A percentile compares a stretch with the other conserved stretches of the same genome.
These are phyloP conservation scores for Miltochrista miniata DNA, from an alignment of 2,888 invertebrate genomes.

Conservation along the genomic window DNA sequence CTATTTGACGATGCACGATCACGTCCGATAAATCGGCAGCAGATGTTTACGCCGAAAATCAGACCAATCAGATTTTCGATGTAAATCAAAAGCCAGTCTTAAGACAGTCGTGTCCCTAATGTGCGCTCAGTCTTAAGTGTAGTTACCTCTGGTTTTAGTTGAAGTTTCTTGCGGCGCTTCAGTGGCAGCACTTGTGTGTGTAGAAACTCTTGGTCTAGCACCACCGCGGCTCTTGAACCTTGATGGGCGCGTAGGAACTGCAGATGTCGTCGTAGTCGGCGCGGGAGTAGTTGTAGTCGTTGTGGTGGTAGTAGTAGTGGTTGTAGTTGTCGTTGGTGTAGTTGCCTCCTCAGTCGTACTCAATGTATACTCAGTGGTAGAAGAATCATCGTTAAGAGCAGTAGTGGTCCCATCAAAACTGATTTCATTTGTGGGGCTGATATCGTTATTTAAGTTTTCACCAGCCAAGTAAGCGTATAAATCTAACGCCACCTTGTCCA, in stretches of 20 bases:
- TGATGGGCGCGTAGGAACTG: slow-evolving; percentile 70
- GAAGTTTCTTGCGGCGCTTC: slow-evolving; percentile 74
- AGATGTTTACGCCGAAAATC: no score
- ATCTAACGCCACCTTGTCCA: slow-evolving; percentile 93
- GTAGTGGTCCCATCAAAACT: slow-evolving; percentile 68
- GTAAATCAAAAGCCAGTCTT: no score
- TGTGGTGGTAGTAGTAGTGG: slow-evolving; percentile 83
- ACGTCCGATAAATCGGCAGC: no score
- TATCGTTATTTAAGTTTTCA: slow-evolving; percentile 85
- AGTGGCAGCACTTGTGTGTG: slow-evolving; percentile 64
- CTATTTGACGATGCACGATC: no score
- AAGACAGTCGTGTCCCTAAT: no score
- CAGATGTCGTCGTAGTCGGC: slow-evolving; percentile 74
- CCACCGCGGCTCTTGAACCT: slow-evolving; percentile 72
- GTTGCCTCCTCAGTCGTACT: slow-evolving; percentile 77
- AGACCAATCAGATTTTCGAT: no score
- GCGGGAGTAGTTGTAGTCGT: slow-evolving; percentile 77
- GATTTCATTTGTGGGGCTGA: slow-evolving; percentile 63
- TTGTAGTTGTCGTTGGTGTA: slow-evolving; percentile 82
- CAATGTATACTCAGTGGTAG: slow-evolving; percentile 70
- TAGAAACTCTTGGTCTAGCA: slow-evolving; percentile 73
- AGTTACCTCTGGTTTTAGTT: slow-evolving; percentile 78
- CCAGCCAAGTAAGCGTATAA: slow-evolving; percentile 90
- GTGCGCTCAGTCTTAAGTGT: no score
- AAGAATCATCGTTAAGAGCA: slow-evolving; percentile 55